Base-by-base conservation (phyloP, 2,113 vertebrate species). In the Panthera uncia region DNA sequence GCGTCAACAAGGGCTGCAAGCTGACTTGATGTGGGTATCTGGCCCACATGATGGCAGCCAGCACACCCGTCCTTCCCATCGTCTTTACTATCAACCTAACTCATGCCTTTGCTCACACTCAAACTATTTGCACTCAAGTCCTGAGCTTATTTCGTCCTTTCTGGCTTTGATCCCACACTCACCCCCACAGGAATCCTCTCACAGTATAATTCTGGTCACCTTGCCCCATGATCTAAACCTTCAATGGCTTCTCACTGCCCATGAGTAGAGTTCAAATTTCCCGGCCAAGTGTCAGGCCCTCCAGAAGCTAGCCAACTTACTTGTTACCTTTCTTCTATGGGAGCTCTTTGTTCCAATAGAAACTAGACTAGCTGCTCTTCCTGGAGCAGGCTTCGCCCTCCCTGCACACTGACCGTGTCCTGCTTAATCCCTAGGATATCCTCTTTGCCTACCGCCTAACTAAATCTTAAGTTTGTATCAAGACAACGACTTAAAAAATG, bases 51-150 rank as follows among this genome's bases (percentile, higher is more conserved):
- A 29, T 0, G 66, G 57, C 88, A 50, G 81, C n/a, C 36, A 29
- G 66, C 0, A 11, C 6, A 31, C 61, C 33, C n/a, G 0, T 19
- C 52, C 25, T 69, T 69, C 74, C 66, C 33, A 1, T 7, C 1
- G 31, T 66, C 71, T 15, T 41, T 18, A 68, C 11, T 31, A 11
- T 25, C 15, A 81, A 19, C 66, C n/a, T 71, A 84, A 84, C 6
- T 31, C 71, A 79, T 7, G 38, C 48, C 74, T 97, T 31, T 23
- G 55, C 50, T 79, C 33, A 25, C 2, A 21, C 1, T 31, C 71
- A 25, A 45, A 29, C 15, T 8, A 16, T 3, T 4, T 7, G 19
- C 12, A 38, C 9, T 48, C 82, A 50, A 38, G 50, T 57, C 52
- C 66, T 78, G 29, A 71, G 71, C 48, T 69, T 66, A 45, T 4